These are phyloP conservation scores for Craniophora ligustri DNA, from an alignment of 2,888 invertebrate genomes.

Conservation along the genomic window DNA sequence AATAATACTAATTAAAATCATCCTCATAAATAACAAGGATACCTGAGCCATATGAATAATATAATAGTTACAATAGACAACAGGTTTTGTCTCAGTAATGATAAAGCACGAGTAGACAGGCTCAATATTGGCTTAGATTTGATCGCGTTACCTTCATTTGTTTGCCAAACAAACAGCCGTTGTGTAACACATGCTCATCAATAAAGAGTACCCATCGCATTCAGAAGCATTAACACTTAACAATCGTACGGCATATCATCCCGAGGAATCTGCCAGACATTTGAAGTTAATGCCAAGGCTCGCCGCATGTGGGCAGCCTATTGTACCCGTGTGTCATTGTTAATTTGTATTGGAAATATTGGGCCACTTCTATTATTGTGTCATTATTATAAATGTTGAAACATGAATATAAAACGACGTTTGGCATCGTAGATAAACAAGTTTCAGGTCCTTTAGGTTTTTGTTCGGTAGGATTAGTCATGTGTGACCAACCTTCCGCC, in stretches of 20 bases:
- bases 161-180: conserved; percentile 26
- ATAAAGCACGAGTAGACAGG: conserved; percentile 2
- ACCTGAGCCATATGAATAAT: conserved; percentile 6
- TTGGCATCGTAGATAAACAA: conserved; percentile 46
- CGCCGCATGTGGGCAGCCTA: conserved; percentile 75
- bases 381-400: conserved; percentile 63
- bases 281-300: conserved; percentile 84
- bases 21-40: conserved; percentile 13
- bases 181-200: conserved; percentile 63
- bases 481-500: conserved; percentile 36
- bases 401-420: conserved; percentile 48
- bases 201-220: conserved; percentile 69
- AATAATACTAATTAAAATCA: conserved; percentile 19
- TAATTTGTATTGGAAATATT: conserved; percentile 75
- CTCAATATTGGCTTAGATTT: no score
- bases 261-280: conserved; percentile 79
- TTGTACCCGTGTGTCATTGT: conserved; percentile 77
- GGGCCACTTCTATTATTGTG: conserved; percentile 65
- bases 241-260: conserved; percentile 77
- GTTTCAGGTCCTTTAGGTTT: conserved; percentile 52
- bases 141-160: background rate
- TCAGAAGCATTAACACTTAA: conserved; percentile 72
- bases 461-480: conserved; percentile 38
- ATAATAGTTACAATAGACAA: background rate
- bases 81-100: background rate